Percentiles rank a stretch among this genome's conserved stretches.
These are phyloP conservation scores for Sarcophilus harrisii DNA, from an alignment of 2,797 vertebrate species.

Conservation along the genomic window DNA sequence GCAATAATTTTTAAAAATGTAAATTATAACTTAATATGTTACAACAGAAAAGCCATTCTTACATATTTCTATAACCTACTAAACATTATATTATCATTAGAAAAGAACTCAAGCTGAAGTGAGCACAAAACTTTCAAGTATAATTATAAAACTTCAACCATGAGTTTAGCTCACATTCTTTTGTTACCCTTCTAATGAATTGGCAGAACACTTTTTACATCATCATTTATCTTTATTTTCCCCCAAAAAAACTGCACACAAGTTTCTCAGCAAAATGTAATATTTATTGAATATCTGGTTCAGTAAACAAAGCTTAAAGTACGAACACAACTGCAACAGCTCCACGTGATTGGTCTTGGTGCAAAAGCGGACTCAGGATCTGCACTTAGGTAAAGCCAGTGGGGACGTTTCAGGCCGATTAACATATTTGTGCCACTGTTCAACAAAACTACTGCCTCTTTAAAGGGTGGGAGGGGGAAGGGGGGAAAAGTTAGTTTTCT, in stretches of 20 bases:
- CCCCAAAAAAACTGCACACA: conserved; percentile 85
- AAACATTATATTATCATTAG: conserved; percentile 83
- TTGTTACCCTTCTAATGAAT: conserved; percentile 81
- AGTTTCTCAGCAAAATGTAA: conserved; percentile 85
- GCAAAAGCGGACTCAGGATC: conserved; percentile 82
- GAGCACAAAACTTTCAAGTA: conserved; percentile 83
- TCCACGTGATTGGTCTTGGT: conserved; percentile 84
- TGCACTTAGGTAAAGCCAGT: conserved; percentile 83
- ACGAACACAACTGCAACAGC: conserved; percentile 87
- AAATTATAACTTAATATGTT: conserved; percentile 90
- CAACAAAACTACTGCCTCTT: conserved; percentile 84
- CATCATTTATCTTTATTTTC: conserved; percentile 76
- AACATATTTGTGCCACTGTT: conserved; percentile 86
- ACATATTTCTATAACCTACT: conserved; percentile 86
- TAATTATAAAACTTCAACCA: conserved; percentile 80
- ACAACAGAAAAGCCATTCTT: conserved; percentile 88
- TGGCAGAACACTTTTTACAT: conserved; percentile 85
- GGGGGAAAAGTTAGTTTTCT: conserved; percentile 78
- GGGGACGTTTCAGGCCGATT: conserved; percentile 80
- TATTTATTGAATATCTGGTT: conserved; percentile 86
- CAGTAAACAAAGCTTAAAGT: conserved; percentile 87
- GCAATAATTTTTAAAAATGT: conserved; percentile 90
- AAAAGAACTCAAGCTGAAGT: conserved; percentile 86
- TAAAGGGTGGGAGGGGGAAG: conserved; percentile 73
- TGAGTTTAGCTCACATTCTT: conserved; percentile 81